A percentile compares a stretch with the other conserved stretches of the same genome.
phyloP scores from a whole-genome alignment of 1,140 invertebrate genomes.

The Bombyx mandarina region DNA sequence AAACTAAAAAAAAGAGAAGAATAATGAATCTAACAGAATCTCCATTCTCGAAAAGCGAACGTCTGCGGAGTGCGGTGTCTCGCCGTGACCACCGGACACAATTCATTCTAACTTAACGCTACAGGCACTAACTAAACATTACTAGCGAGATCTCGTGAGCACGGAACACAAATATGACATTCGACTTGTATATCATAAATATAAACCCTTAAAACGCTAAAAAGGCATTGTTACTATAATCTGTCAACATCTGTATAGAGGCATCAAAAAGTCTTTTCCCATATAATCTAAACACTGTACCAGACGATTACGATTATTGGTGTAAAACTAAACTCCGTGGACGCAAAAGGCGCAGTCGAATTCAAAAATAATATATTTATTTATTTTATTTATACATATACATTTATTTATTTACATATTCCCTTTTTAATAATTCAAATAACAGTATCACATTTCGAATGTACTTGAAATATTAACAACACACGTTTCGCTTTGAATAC shows the following conservation, averaged over 20 bases:
- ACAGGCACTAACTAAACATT: constrained; percentile 64
- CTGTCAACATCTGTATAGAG: constrained; percentile 46
- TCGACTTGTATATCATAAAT: constrained; percentile 21
- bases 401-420: no score
- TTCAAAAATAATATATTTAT: no score
- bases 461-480: no score
- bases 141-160: constrained; percentile 69
- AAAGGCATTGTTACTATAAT: constrained; percentile 41
- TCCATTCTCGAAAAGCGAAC: constrained; percentile 21
- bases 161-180: constrained; percentile 58
- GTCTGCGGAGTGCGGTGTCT: constrained; percentile 22
- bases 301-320: no score
- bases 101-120: constrained; percentile 60
- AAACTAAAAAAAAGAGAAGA: constrained; percentile 11
- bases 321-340: no score
- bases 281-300: constrained; percentile 23
- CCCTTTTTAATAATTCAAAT: no score
- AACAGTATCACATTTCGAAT: no score
- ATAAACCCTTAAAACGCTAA: constrained; percentile 42
- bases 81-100: constrained; percentile 26
- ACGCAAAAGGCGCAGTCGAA: no score
- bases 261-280: constrained; percentile 26
- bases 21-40: constrained; percentile 22
- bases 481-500: no score
- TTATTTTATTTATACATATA: no score